Base-by-base conservation (phyloP, 2,113 vertebrate genomes). In the Gnathochromis pfefferi region DNA sequence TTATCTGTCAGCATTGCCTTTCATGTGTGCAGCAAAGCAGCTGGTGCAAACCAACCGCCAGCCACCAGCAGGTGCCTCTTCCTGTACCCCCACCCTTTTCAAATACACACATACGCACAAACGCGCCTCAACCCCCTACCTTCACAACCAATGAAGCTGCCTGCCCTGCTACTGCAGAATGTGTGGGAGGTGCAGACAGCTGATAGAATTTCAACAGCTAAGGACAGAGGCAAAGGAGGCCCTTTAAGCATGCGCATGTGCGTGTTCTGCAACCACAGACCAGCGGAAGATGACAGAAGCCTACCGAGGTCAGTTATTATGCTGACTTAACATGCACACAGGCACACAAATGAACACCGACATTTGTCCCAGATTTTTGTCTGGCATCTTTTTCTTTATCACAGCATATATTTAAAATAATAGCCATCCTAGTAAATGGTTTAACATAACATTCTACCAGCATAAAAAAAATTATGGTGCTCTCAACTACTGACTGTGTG, bases 161-260 rank as follows among this genome's bases (percentile, higher is more conserved):
- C 78, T 94, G 83, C 86, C 87, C 88, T 94, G 95, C 93, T 87
- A 83, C 92, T 94, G 94, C 90, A 94, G 85, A 92, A 88, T 83
- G 85, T 94, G 92, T 95, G 93, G 94, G 94, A 95, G 94, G 94
- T 89, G 87, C 92, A 94, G 91, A 94, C 95, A 96, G 94, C 95
- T 95, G 95, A 96, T 95, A 95, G 92, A 94, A 94, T 95, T 94
- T 95, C 90, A 95, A 90, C 92, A 96, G 94, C 86, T 83, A 93
- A 87, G 93, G 92, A 94, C 89, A 93, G 85, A 93, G 85, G 91
- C 91, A 95, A 92, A 93, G 53, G 51, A 94, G 85, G 84, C 88
- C 86, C 57, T 90, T 90, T 83, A 80, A 84, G 80, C 17, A 53
- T 26, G 65, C 78, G 73, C 87, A 89, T 54, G 54, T 45, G n/a